Evolutionary conservation across 2,113 vertebrate genomes (phyloP).

Genomic region (Paratilapia polleni): DNA sequence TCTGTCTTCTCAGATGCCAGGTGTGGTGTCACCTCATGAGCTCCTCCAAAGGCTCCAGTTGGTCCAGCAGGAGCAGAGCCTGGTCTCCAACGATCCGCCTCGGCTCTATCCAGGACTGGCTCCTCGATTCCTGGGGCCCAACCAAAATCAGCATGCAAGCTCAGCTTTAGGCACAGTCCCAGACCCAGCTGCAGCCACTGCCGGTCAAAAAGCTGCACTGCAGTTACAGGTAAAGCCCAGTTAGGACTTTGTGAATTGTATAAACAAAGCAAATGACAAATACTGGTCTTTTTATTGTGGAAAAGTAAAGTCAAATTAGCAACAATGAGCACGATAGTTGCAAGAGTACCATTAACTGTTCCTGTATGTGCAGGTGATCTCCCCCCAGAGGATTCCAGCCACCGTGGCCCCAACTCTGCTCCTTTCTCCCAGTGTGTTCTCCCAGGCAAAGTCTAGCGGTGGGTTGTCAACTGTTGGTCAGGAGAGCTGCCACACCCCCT

Average conservation of each 20-base stretch:
- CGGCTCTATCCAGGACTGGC: slow-evolving; percentile 81
- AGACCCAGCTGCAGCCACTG: slow-evolving; percentile 65
- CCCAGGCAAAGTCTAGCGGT: slow-evolving; percentile 68
- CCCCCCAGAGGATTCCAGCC: slow-evolving; percentile 83
- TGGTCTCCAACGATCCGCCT: slow-evolving; percentile 60
- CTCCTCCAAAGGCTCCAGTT: slow-evolving; percentile 89
- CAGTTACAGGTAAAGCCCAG: slow-evolving; percentile 84
- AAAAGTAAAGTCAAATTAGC: neutral
- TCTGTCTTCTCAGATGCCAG: slow-evolving; percentile 46
- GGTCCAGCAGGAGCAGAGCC: slow-evolving; percentile 89
- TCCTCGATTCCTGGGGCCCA: slow-evolving; percentile 81
- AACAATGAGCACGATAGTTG: neutral
- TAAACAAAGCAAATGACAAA: neutral
- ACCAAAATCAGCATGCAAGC: slow-evolving; percentile 18
- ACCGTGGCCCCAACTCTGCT: slow-evolving; percentile 82
- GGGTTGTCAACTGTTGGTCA: slow-evolving; percentile 45
- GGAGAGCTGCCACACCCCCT: slow-evolving; percentile 21
- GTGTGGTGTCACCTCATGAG: slow-evolving; percentile 88
- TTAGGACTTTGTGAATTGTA: neutral
- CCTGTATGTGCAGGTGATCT: slow-evolving; percentile 77
- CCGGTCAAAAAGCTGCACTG: slow-evolving; percentile 75
- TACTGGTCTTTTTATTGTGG: neutral
- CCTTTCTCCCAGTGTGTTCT: slow-evolving; percentile 89
- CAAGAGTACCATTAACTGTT: neutral
- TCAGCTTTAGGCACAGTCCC: slow-evolving; percentile 35